A percentile compares a stretch with the other conserved stretches of the same genome.
phyloP scores from a whole-genome alignment of 2,797 vertebrate species.

The Myioborus miniatus region DNA sequence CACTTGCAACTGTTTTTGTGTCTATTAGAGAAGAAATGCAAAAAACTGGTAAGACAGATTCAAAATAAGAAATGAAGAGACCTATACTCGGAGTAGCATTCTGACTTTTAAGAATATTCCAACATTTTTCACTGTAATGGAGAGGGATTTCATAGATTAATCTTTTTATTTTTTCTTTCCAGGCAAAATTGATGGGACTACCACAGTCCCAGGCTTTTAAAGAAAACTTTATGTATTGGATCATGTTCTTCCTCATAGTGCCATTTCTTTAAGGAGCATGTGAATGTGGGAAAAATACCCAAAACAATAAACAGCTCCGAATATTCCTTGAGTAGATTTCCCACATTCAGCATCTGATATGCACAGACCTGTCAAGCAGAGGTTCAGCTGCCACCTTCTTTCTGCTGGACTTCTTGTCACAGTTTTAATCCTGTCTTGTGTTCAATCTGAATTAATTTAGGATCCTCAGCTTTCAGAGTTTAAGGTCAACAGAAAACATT shows the following conservation, averaged over 20 bases:
- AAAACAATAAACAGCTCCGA: background rate
- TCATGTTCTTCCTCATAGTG: background rate
- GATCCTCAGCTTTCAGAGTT: constrained; percentile 11
- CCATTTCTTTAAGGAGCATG: background rate
- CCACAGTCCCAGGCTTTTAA: background rate
- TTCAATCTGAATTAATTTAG: constrained; percentile 37
- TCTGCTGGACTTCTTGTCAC: background rate
- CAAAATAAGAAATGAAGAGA: background rate
- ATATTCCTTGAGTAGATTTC: background rate
- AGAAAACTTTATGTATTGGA: background rate
- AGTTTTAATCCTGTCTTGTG: constrained; percentile 11
- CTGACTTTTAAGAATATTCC: background rate
- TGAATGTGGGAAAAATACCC: background rate
- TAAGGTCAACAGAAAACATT: constrained; percentile 33
- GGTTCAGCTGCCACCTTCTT: background rate
- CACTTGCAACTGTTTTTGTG: background rate
- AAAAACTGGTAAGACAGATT: background rate
- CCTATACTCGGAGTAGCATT: background rate
- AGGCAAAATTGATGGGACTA: background rate
- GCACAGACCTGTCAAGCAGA: background rate
- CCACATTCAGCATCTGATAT: background rate
- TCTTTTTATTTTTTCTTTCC: background rate
- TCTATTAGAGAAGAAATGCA: background rate
- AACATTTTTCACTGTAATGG: background rate
- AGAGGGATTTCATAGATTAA: background rate